Percentiles rank a stretch among this genome's conserved stretches.
phyloP scores from a whole-genome alignment of 2,113 vertebrate genomes.

The Pseudolaguvia tuberculata region DNA sequence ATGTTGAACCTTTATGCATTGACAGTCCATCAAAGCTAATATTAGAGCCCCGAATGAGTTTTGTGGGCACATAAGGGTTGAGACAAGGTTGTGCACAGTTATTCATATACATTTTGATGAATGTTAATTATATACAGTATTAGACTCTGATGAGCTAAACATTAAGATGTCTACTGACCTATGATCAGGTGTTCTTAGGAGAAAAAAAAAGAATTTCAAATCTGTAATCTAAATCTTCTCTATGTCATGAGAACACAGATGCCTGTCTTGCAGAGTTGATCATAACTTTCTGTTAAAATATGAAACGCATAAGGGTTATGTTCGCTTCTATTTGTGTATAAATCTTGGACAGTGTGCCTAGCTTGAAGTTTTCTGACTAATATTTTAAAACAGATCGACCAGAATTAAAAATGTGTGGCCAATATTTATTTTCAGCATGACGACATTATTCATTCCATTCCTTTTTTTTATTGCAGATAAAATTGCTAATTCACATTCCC shows the following conservation, averaged over 20 bases:
- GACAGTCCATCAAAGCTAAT: conserved; percentile 10
- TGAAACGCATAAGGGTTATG: conserved; percentile 14
- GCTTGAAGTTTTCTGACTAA: conserved; percentile 36
- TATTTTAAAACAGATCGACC: conserved; percentile 31
- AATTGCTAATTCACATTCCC: conserved; percentile 36
- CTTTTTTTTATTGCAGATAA: conserved; percentile 55
- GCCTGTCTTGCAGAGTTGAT: background rate
- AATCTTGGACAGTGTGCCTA: conserved; percentile 16
- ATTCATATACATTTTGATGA: conserved; percentile 41
- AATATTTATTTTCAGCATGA: conserved; percentile 47
- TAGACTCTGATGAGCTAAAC: conserved; percentile 36
- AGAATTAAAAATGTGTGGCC: conserved; percentile 51
- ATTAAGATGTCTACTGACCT: conserved; percentile 40
- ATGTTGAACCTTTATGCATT: background rate
- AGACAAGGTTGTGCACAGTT: conserved; percentile 30
- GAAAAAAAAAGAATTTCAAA: conserved; percentile 29
- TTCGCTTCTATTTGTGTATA: conserved; percentile 13
- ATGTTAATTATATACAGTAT: conserved; percentile 42
- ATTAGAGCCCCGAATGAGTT: conserved; percentile 16
- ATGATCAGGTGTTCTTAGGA: conserved; percentile 39
- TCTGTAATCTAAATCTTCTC: conserved; percentile 24
- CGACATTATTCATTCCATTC: conserved; percentile 15
- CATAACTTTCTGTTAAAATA: conserved; percentile 10
- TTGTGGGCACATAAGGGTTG: conserved; percentile 10
- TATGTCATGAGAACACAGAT: conserved; percentile 12